A percentile compares a stretch with the other conserved stretches of the same genome.
These are phyloP conservation scores for Urocynchramus pylzowi DNA, from an alignment of 2,113 vertebrate genomes.

Conservation along the genomic window DNA sequence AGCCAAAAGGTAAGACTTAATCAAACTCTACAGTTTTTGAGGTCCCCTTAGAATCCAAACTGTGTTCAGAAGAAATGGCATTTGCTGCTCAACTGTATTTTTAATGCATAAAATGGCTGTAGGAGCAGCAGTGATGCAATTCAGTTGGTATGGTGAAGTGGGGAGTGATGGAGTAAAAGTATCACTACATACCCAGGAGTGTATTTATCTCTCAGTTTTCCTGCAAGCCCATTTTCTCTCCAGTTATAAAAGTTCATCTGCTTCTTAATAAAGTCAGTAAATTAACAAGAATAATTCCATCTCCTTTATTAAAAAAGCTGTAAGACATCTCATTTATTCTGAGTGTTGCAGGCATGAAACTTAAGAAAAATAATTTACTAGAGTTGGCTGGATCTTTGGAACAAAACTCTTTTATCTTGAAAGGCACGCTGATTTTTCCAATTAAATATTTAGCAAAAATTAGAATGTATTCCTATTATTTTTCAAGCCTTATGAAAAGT, in stretches of 20 bases:
- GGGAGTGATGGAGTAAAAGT: background rate
- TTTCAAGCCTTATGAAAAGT: background rate
- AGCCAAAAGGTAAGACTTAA: background rate
- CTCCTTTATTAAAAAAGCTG: slow-evolving; percentile 31
- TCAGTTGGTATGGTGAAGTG: background rate
- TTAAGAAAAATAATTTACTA: slow-evolving; percentile 6
- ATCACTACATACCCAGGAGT: background rate
- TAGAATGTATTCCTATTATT: background rate
- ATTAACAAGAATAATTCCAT: slow-evolving; percentile 23
- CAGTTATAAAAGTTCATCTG: background rate
- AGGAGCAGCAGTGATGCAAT: background rate
- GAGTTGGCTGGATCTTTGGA: background rate
- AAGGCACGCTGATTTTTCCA: background rate
- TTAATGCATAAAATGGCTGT: background rate
- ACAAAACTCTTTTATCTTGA: background rate
- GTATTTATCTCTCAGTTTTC: background rate
- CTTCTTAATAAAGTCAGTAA: background rate
- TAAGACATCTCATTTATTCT: background rate
- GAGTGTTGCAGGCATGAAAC: background rate
- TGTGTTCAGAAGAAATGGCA: background rate
- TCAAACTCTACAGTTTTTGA: background rate
- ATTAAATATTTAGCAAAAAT: slow-evolving; percentile 2
- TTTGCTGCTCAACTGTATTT: background rate
- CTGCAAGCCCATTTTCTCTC: background rate
- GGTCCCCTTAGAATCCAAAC: background rate